Evolutionary conservation across 1,140 invertebrate genomes (phyloP).

Genomic region (Helicoverpa zea): DNA sequence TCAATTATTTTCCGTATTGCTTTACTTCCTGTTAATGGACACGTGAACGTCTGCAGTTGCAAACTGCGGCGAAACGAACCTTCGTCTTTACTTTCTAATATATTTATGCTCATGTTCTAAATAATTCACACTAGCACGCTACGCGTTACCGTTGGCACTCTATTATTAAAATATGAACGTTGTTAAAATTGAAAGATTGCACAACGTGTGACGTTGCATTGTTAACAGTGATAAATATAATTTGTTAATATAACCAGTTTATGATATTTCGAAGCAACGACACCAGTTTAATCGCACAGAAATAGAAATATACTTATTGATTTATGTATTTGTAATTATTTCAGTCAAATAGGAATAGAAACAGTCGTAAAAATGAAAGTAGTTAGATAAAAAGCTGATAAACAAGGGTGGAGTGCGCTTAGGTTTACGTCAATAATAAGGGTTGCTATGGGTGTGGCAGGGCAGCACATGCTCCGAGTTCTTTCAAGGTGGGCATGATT

Average conservation of each 20-base stretch:
- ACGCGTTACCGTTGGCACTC: conserved; percentile 27
- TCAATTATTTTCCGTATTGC: conserved; percentile 32
- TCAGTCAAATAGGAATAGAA: not conserved
- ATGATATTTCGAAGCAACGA: conserved; percentile 6
- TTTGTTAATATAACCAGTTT: conserved; percentile 5
- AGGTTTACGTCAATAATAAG: conserved; percentile 64
- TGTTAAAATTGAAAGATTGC: conserved; percentile 37
- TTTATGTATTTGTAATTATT: conserved; percentile 6
- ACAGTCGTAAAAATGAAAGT: conserved; percentile 32
- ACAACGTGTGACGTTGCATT: conserved; percentile 16
- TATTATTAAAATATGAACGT: conserved; percentile 32
- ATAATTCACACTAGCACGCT: conserved; percentile 47
- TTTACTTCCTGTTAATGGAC: conserved; percentile 41
- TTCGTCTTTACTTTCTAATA: conserved; percentile 50
- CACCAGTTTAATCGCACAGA: not conserved
- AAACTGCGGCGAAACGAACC: conserved; percentile 35
- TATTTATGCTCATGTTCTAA: conserved; percentile 49
- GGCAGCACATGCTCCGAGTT: conserved; percentile 29
- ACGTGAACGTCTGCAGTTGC: conserved; percentile 46
- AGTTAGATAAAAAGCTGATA: conserved; percentile 60
- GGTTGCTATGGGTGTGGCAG: conserved; percentile 61
- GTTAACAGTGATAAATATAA: conserved; percentile 21
- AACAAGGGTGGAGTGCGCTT: conserved; percentile 67
- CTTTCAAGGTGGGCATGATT: conserved; percentile 52
- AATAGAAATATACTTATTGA: not conserved